A percentile compares a stretch with the other conserved stretches of the same genome.
Conservation (phyloP, 2,888 invertebrate species). For the Parasteatoda lunata region DNA sequence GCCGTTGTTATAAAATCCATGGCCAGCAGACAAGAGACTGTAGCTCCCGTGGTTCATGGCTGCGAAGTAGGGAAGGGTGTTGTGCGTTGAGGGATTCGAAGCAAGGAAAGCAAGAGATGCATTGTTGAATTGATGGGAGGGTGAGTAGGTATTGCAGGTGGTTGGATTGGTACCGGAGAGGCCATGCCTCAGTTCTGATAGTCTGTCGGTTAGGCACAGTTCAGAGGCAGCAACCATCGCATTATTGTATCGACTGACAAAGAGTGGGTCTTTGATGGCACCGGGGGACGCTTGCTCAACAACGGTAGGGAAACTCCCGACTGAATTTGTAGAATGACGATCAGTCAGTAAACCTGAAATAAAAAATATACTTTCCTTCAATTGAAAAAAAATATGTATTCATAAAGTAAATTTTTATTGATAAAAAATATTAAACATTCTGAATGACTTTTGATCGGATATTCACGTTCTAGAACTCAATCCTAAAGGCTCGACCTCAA, state of each 20-base stretch:
- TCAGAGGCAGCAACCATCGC: conserved; percentile 65
- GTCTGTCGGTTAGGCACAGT: conserved; percentile 63
- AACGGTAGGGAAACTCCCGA: conserved; percentile 19
- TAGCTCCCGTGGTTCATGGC: conserved; percentile 68
- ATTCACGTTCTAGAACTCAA: too few relatives aligned
- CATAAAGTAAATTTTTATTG: too few relatives aligned
- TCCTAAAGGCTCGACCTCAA: too few relatives aligned
- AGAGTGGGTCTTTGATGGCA: conserved; percentile 61
- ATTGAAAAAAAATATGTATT: not conserved
- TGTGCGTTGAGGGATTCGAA: conserved; percentile 20
- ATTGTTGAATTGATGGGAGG: conserved; percentile 40
- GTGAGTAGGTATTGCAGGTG: conserved; percentile 18
- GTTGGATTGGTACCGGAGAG: conserved; percentile 47
- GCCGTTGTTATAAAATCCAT: conserved; percentile 68
- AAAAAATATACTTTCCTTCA: not conserved
- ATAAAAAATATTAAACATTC: too few relatives aligned
- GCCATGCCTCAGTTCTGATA: conserved; percentile 67
- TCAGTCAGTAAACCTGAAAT: conserved; percentile 40
- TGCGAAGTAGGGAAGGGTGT: conserved; percentile 49
- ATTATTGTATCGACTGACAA: conserved; percentile 59
- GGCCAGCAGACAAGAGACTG: conserved; percentile 68
- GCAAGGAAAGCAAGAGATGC: conserved; percentile 49
- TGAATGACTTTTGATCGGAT: too few relatives aligned
- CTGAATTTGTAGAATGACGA: conserved; percentile 37
- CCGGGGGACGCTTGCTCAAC: conserved; percentile 55